Evolutionary conservation across 2,113 vertebrate species (phyloP).

Genomic region (Taxidea taxus): DNA sequence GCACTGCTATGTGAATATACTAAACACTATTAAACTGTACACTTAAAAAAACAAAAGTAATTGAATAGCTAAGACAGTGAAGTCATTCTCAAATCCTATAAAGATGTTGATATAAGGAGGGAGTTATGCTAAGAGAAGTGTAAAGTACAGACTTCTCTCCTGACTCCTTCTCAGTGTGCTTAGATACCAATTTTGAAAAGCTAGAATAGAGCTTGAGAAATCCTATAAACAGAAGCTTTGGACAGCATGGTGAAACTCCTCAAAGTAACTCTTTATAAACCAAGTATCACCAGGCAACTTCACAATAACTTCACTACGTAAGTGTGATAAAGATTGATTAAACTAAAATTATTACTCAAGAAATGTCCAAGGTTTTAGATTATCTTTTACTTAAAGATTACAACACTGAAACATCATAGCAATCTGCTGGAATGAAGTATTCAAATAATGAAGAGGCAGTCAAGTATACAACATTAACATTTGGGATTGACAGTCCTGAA

Average conservation of each 20-base stretch:
- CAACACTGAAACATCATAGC: not conserved
- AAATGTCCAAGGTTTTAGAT: not conserved
- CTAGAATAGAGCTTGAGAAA: not conserved
- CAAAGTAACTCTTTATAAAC: not conserved
- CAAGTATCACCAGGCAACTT: not conserved
- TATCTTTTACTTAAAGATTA: not conserved
- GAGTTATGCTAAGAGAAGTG: not conserved
- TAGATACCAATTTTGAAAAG: not conserved
- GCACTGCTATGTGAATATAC: not conserved
- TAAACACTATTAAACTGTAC: not conserved
- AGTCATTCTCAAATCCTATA: constrained; percentile 30
- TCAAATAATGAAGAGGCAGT: not conserved
- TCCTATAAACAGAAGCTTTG: not conserved
- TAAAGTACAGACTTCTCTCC: not conserved
- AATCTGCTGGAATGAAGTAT: not conserved
- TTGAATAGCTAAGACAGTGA: not conserved
- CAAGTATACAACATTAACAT: not conserved
- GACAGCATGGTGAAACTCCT: not conserved
- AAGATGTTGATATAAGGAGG: not conserved
- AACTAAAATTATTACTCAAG: not conserved
- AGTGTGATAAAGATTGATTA: not conserved
- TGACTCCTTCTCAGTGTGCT: not conserved
- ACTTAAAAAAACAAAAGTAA: not conserved
- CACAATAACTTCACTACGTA: not conserved
- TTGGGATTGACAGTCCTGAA: not conserved